Evolutionary conservation across 2,113 vertebrate genomes (phyloP).

Genomic region (Xenopus borealis): DNA sequence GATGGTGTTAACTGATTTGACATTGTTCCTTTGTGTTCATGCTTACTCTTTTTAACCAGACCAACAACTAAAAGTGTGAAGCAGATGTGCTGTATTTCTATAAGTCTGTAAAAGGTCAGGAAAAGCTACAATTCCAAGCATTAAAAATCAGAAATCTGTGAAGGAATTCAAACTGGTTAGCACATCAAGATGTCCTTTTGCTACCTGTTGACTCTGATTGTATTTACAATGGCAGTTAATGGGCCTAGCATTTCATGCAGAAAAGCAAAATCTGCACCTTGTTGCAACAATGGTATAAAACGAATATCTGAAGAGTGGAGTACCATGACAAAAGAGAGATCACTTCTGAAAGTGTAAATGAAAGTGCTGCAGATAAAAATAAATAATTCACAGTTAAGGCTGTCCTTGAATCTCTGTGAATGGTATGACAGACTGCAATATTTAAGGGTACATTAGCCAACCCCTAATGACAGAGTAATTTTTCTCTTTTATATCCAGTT

Average conservation of each 20-base stretch:
- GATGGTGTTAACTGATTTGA: too few relatives aligned
- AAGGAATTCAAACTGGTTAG: conserved; percentile 19
- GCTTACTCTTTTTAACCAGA: too few relatives aligned
- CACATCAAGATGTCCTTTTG: conserved; percentile 12
- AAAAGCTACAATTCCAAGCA: too few relatives aligned
- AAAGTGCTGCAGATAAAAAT: conserved; percentile 10
- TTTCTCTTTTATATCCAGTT: conserved; percentile 4
- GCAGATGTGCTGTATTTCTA: too few relatives aligned
- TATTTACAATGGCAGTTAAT: conserved; percentile 18
- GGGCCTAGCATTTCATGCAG: conserved; percentile 7
- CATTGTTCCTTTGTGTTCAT: too few relatives aligned
- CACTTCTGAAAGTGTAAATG: conserved; percentile 4
- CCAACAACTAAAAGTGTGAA: too few relatives aligned
- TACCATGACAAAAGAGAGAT: conserved; percentile 12
- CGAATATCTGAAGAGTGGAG: conserved; percentile 18
- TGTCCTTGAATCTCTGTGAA: conserved; percentile 32
- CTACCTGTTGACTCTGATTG: background rate
- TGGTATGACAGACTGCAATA: background rate
- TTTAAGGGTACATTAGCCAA: conserved; percentile 12
- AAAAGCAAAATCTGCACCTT: background rate
- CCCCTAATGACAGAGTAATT: conserved; percentile 10
- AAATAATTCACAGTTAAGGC: conserved; percentile 10
- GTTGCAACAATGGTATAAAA: background rate
- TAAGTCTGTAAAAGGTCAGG: too few relatives aligned
- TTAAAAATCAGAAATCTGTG: too few relatives aligned